A percentile compares a stretch with the other conserved stretches of the same genome.
Evolutionary conservation across 2,888 invertebrate genomes (phyloP).

Genomic region (Melipona beecheii): DNA sequence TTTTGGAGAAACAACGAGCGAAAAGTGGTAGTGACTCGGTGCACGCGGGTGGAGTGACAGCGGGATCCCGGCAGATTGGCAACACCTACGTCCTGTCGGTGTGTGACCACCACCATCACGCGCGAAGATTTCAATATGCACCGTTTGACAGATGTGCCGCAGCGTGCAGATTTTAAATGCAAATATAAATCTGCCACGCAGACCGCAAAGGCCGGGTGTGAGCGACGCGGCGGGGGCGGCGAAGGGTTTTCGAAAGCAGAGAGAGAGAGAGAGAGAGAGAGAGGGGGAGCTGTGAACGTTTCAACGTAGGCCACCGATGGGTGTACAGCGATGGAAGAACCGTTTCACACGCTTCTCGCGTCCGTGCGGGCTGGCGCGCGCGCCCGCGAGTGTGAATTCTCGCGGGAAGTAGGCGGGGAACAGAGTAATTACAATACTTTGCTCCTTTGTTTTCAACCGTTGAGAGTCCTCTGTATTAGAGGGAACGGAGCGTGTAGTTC

Average conservation of each 20-base stretch:
- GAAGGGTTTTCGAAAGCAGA: background rate
- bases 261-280: background rate
- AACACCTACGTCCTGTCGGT: background rate
- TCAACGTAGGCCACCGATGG: background rate
- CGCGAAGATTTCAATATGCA: constrained; percentile 72
- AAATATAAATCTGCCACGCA: constrained; percentile 72
- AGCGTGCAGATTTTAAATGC: constrained; percentile 73
- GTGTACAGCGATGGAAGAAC: constrained; percentile 23
- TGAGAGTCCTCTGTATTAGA: constrained; percentile 37
- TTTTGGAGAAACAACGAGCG: constrained; percentile 52
- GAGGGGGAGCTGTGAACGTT: constrained; percentile 6
- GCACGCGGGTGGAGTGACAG: background rate
- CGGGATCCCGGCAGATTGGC: background rate
- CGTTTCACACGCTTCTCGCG: constrained; percentile 10
- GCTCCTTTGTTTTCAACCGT: constrained; percentile 30
- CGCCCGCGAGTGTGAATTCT: background rate
- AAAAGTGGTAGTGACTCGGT: constrained; percentile 25
- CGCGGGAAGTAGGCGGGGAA: background rate
- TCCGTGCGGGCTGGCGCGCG: background rate
- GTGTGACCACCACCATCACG: constrained; percentile 47
- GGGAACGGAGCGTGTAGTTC: constrained; percentile 27
- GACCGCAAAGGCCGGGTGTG: constrained; percentile 25
- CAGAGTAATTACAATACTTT: constrained; percentile 47
- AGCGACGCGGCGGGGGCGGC: background rate
- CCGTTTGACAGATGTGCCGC: constrained; percentile 74